Conservation (phyloP, 2,113 vertebrate genomes). For the Pan troglodytes region DNA sequence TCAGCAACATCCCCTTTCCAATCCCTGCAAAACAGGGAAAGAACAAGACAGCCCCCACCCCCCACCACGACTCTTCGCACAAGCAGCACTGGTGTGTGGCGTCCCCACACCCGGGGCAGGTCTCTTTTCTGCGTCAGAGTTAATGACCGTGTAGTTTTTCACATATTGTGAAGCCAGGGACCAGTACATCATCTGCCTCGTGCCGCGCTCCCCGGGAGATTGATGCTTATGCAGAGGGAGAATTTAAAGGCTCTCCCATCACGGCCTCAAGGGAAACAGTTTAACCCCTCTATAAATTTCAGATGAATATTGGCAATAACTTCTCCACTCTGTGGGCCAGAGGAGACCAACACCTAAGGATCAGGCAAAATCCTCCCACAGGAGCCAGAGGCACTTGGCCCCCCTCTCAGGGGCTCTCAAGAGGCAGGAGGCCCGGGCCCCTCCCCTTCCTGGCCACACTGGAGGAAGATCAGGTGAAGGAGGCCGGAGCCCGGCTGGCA, state of each 20-base stretch:
- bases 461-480: no score
- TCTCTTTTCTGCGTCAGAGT: constrained; percentile 50
- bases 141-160: constrained; percentile 75
- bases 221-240: constrained; percentile 52
- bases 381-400: background rate
- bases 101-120: background rate
- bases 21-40: background rate
- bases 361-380: background rate
- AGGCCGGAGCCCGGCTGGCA: accelerated
- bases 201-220: constrained; percentile 60
- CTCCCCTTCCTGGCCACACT: background rate
- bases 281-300: constrained; percentile 71
- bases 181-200: constrained; percentile 69
- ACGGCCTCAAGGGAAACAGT: constrained; percentile 64
- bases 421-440: background rate
- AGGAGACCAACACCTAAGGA: constrained; percentile 46
- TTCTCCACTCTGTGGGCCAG: constrained; percentile 45
- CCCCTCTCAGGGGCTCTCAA: background rate
- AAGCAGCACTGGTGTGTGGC: background rate
- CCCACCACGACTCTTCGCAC: accelerated
- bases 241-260: constrained; percentile 61
- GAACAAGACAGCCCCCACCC: background rate
- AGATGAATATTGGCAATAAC: constrained; percentile 59
- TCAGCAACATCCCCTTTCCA: no score
- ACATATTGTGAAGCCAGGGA: constrained; percentile 57